These are phyloP conservation scores for Parapristionchus giblindavisi DNA, from an alignment of 2,888 invertebrate species.

Conservation along the genomic window DNA sequence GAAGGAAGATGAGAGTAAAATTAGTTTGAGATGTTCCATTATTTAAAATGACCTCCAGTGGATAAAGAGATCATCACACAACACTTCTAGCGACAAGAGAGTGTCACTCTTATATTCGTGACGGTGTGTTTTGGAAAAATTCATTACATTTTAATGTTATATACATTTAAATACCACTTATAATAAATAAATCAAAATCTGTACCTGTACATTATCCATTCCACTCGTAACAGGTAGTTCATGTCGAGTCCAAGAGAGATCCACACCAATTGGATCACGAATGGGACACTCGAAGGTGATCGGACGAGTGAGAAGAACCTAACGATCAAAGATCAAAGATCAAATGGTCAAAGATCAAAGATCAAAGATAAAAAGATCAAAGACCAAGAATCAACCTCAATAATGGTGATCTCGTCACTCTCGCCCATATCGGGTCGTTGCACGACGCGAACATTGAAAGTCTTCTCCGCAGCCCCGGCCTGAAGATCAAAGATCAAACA, in stretches of 20 bases:
- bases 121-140: too few relatives aligned
- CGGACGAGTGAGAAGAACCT: slow-evolving; percentile 65
- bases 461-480: slow-evolving; percentile 70
- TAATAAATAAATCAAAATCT: neutral
- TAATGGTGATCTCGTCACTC: slow-evolving; percentile 35
- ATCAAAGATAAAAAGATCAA: neutral
- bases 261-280: slow-evolving; percentile 59
- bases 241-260: slow-evolving; percentile 55
- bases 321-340: neutral
- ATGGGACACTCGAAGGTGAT: slow-evolving; percentile 70
- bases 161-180: too few relatives aligned
- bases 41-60: too few relatives aligned
- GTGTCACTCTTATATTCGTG: too few relatives aligned
- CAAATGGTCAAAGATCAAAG: slow-evolving; percentile 1
- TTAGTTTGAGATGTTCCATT: too few relatives aligned
- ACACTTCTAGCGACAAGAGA: too few relatives aligned
- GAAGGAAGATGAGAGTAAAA: too few relatives aligned
- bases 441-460: slow-evolving; percentile 67
- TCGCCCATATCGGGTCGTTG: slow-evolving; percentile 54
- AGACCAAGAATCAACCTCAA: slow-evolving; percentile 39
- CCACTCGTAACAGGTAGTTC: slow-evolving; percentile 52
- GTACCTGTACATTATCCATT: slow-evolving; percentile 48
- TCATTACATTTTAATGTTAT: too few relatives aligned
- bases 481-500: slow-evolving; percentile 12
- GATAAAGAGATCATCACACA: too few relatives aligned